Base-by-base conservation (phyloP, 2,797 vertebrate species). In the Anas capensis region DNA sequence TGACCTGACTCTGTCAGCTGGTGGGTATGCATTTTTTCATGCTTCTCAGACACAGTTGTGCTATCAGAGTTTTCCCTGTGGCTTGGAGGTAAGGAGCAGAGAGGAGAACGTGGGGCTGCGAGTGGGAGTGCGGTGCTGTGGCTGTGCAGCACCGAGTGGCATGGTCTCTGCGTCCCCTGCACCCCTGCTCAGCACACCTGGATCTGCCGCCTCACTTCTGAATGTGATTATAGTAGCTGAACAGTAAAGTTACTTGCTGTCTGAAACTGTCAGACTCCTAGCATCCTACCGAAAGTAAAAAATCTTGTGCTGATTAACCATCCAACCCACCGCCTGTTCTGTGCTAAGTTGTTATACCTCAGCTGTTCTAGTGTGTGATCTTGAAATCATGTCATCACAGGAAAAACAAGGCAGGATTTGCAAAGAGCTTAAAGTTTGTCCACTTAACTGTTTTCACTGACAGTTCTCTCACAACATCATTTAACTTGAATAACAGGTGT, bases 381-480 rank as follows among this genome's bases (percentile, higher is more conserved):
- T 87, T 86, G 58, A 88, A 86, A 61, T 71, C 46, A 8, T 73
- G 34, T 64, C 12, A 5, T 42, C 51, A 4, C 8, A 36, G 15
- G 29, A 58, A 72, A 85, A 83, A 26, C 68, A 88, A 86, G 51
- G 23, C n/a, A 66, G 49, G 40, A 40, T 24, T 91, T 95, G 86
- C 38, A 62, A 68, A 76, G 56, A 83, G 8, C 46, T 70, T 72
- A 1, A 71, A 68, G 46, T 70, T 69, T 51, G n/a, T 75, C 29
- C 13, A 85, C 86, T 71, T n/a, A 82, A 33, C 76, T 84, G 13
- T 84, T 96, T 93, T 76, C 34, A 36, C 26, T 51, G 66, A 10
- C 42, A 21, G 14, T 56, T 12, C 64, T 78, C 91, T 77, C 20
- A 14, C 48, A 53, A n/a, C 10, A 21, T 70, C 31, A 92, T 71